Evolutionary conservation across 2,888 invertebrate species (phyloP), one percentile per base, ranked within the genome.

Genomic region (Eustalomyia histrio): DNA sequence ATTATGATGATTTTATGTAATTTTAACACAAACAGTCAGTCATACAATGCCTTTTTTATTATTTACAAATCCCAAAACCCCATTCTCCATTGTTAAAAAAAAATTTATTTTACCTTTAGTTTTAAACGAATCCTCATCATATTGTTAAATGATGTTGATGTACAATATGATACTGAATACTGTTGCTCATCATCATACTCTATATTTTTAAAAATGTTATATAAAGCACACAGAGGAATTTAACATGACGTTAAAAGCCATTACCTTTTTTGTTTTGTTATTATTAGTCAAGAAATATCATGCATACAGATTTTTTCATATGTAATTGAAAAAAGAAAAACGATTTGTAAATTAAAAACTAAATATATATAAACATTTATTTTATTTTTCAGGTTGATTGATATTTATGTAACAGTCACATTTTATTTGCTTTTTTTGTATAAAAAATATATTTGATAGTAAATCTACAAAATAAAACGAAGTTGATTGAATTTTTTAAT

Each of bases 1-100:
- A 95, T 69, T 95, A 92, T 87, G 94, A 95, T 86, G 95, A 96
- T 87, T 96, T 96, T 88, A 96, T 96, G 95, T 96, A 95, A 92
- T 87, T n/a, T n/a, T 79, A 80, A 21, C 35, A 29, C n/a, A 55
- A 33, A 29, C 17, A 57, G 16, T 69, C 76, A 67, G 43, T 72
- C 52, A 67, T 47, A 33, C 17, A 65, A 29, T 47, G 52, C 50
- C 69, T 57, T 63, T 57, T 63, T 24, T 71, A 71, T 43, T 58
- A 18, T 76, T 76, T 76, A 50, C 18, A 43, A 64, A 57, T 73
- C 65, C 57, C 50, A 68, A 52, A 72, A 65, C 53, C 50, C 43
- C 43, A 43, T 17, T 33, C 53, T 67, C 39, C 39, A 67, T 33
- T 69, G 18, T 60, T 50, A 55, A 67, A 35, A n/a, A n/a, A n/a